Conservation (phyloP, 2,113 vertebrate genomes). For the Guaruba guarouba region DNA sequence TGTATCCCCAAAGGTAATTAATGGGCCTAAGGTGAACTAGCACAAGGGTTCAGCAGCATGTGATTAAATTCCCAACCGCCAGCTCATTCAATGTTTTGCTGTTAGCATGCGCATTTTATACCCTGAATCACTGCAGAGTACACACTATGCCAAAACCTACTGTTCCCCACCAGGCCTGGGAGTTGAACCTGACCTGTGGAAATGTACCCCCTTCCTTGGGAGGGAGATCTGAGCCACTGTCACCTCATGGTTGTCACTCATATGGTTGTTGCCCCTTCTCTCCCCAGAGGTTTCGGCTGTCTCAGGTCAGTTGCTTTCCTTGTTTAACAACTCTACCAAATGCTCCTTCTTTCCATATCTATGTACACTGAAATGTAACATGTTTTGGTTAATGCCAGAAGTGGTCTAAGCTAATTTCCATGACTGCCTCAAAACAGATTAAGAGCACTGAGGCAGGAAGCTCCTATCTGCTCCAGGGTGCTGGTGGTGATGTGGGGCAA, state of each 20-base stretch:
- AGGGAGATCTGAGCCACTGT: not conserved
- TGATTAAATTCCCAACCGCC: not conserved
- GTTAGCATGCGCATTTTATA: not conserved
- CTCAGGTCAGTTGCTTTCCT: accelerated
- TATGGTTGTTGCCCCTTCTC: not conserved
- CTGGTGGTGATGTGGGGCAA: not conserved
- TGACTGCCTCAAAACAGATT: not conserved
- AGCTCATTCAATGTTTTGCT: not conserved
- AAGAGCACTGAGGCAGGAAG: not conserved
- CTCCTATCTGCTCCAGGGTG: not conserved
- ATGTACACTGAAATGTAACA: not conserved
- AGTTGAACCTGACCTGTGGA: not conserved
- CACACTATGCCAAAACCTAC: accelerated
- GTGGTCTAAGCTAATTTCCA: not conserved
- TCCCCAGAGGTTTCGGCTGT: not conserved
- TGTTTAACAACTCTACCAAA: not conserved
- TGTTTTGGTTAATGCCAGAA: not conserved
- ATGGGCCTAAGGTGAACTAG: not conserved
- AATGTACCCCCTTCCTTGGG: not conserved
- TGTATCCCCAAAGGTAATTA: not conserved
- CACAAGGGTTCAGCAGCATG: not conserved
- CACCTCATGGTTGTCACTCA: not conserved
- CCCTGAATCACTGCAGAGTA: accelerated
- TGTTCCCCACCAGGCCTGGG: not conserved
- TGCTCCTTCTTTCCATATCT: not conserved